Evolutionary conservation across 2,888 invertebrate species (phyloP).

Genomic region (Papilio elwesi): DNA sequence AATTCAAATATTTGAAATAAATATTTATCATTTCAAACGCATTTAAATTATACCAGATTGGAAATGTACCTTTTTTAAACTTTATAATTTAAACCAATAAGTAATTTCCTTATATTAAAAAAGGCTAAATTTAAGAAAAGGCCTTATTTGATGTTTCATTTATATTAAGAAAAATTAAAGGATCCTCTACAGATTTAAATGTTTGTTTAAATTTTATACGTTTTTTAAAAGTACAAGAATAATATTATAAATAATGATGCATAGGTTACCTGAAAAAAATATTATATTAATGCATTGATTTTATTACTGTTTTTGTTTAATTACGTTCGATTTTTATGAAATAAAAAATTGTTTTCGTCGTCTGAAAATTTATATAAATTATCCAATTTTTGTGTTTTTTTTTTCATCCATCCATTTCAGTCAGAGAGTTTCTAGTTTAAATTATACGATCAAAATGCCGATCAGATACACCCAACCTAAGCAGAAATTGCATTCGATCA

Average conservation of each 20-base stretch:
- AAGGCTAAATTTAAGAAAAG: too few species aligned
- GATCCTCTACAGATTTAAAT: background rate
- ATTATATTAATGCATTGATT: slow-evolving; percentile 1
- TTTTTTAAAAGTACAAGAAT: slow-evolving; percentile 25
- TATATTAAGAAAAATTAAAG: background rate
- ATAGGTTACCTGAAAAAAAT: slow-evolving; percentile 31
- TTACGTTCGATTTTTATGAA: slow-evolving; percentile 25
- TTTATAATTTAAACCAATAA: too few species aligned
- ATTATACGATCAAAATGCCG: too few species aligned
- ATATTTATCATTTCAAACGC: too few species aligned
- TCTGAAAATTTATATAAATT: slow-evolving; percentile 29
- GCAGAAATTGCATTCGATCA: too few species aligned
- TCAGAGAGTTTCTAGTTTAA: too few species aligned
- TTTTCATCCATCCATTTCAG: too few species aligned
- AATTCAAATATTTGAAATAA: too few species aligned
- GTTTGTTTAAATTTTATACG: background rate
- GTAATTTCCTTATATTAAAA: too few species aligned
- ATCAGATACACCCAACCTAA: too few species aligned
- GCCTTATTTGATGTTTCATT: background rate
- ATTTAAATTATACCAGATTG: too few species aligned
- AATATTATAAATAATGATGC: slow-evolving; percentile 9
- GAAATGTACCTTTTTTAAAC: too few species aligned
- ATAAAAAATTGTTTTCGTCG: slow-evolving; percentile 7
- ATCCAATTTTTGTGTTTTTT: background rate
- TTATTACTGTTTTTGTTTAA: slow-evolving; percentile 33